Evolutionary conservation across 2,888 invertebrate genomes (phyloP).

Genomic region (Rhodophaea formosa): DNA sequence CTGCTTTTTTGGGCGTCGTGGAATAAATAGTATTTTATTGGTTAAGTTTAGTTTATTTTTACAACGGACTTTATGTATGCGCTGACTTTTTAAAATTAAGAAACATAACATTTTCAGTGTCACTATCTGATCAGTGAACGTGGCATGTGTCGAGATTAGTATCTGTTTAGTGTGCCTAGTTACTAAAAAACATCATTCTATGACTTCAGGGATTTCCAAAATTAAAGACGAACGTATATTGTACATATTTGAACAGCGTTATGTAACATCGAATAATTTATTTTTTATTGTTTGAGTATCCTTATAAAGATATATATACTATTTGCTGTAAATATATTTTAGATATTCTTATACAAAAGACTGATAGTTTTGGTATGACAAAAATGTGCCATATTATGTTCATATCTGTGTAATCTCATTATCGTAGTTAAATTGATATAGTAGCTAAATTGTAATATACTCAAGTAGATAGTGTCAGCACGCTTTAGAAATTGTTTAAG

Average conservation of each 20-base stretch:
- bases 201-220: neutral
- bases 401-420: conserved; percentile 35
- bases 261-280: conserved; percentile 34
- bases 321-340: conserved; percentile 40
- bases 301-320: conserved; percentile 28
- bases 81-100: no score
- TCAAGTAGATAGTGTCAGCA: conserved; percentile 1
- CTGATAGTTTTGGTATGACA: conserved; percentile 70
- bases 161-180: no score
- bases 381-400: conserved; percentile 70
- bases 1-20: no score
- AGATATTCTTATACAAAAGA: conserved; percentile 58
- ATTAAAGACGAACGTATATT: neutral
- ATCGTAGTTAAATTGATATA: conserved; percentile 23
- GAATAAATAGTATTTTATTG: no score
- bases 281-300: conserved; percentile 27
- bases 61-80: no score
- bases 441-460: neutral
- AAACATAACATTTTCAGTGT: no score
- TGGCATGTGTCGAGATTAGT: no score
- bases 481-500: neutral
- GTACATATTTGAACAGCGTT: conserved; percentile 26
- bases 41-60: no score
- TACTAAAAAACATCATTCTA: no score
- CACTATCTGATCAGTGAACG: no score